A percentile compares a stretch with the other conserved stretches of the same genome.
Evolutionary conservation across 2,888 invertebrate species (phyloP).

Genomic region (Fragum sueziense): DNA sequence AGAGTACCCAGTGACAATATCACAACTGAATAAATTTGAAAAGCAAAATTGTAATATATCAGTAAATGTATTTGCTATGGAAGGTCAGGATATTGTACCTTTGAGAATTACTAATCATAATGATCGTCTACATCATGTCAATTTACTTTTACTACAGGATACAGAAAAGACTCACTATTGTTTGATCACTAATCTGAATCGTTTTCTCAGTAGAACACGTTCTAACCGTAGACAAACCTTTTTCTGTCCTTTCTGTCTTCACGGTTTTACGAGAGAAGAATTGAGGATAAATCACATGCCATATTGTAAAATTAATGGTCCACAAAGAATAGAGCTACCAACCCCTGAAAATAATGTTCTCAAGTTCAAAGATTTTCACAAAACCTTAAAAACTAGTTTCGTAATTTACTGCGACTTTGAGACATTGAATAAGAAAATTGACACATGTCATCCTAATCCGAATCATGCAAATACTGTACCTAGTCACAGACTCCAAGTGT

Average conservation of each 20-base stretch:
- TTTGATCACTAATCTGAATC: slow-evolving; percentile 50
- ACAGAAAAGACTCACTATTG: slow-evolving; percentile 48
- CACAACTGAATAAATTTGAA: slow-evolving; percentile 48
- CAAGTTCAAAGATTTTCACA: slow-evolving; percentile 47
- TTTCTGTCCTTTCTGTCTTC: slow-evolving; percentile 54
- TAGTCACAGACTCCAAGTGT: slow-evolving; percentile 18
- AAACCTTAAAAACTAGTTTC: slow-evolving; percentile 45
- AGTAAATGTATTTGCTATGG: slow-evolving; percentile 53
- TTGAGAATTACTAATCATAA: slow-evolving; percentile 40
- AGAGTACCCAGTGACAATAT: slow-evolving; percentile 36
- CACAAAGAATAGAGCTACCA: slow-evolving; percentile 49
- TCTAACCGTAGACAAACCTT: background rate
- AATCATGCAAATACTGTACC: background rate
- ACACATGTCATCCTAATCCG: slow-evolving; percentile 19
- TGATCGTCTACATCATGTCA: slow-evolving; percentile 43
- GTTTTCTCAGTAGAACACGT: slow-evolving; percentile 47
- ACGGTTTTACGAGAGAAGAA: slow-evolving; percentile 37
- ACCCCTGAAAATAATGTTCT: slow-evolving; percentile 46
- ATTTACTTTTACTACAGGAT: slow-evolving; percentile 48
- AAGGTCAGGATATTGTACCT: slow-evolving; percentile 46
- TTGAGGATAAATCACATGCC: slow-evolving; percentile 32
- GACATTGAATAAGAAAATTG: slow-evolving; percentile 28
- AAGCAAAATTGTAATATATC: slow-evolving; percentile 47
- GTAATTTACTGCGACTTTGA: slow-evolving; percentile 56
- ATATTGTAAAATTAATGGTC: slow-evolving; percentile 40